These are phyloP conservation scores for Datnioides undecimradiatus DNA, from an alignment of 2,113 vertebrate genomes.

Conservation along the genomic window DNA sequence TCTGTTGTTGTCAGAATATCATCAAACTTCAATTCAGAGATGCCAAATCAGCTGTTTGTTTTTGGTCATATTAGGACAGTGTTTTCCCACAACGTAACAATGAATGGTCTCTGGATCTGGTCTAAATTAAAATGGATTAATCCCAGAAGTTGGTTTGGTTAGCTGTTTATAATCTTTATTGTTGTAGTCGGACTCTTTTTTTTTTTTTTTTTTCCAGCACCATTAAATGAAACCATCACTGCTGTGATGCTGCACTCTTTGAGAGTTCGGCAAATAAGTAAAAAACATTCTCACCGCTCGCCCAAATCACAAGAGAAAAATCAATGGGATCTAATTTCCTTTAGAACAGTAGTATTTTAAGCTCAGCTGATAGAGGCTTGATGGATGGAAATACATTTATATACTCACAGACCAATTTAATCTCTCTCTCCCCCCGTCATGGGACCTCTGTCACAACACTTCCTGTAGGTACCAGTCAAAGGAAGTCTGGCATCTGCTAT, in stretches of 20 bases:
- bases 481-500: slow-evolving; percentile 81
- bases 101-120: neutral
- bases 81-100: neutral
- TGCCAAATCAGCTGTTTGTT: neutral
- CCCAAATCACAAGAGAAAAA: slow-evolving; percentile 53
- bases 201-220: slow-evolving; percentile 23
- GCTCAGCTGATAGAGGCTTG: slow-evolving; percentile 26
- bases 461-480: slow-evolving; percentile 81
- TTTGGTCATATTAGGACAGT: neutral
- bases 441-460: slow-evolving; percentile 66
- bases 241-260: neutral
- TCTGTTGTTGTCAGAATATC: neutral
- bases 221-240: slow-evolving; percentile 13
- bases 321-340: slow-evolving; percentile 65
- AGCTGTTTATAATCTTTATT: slow-evolving; percentile 7
- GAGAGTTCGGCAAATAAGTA: slow-evolving; percentile 31
- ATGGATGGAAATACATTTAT: slow-evolving; percentile 65
- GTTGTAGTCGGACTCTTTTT: slow-evolving; percentile 9
- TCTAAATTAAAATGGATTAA: slow-evolving; percentile 13
- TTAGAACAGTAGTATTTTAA: slow-evolving; percentile 47
- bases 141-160: neutral
- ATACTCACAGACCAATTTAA: slow-evolving; percentile 57
- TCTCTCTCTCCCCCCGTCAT: slow-evolving; percentile 63
- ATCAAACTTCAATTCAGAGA: neutral
- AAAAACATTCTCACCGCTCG: slow-evolving; percentile 29